Base-by-base conservation (phyloP, 2,888 invertebrate genomes). In the Yponomeuta evonymella region DNA sequence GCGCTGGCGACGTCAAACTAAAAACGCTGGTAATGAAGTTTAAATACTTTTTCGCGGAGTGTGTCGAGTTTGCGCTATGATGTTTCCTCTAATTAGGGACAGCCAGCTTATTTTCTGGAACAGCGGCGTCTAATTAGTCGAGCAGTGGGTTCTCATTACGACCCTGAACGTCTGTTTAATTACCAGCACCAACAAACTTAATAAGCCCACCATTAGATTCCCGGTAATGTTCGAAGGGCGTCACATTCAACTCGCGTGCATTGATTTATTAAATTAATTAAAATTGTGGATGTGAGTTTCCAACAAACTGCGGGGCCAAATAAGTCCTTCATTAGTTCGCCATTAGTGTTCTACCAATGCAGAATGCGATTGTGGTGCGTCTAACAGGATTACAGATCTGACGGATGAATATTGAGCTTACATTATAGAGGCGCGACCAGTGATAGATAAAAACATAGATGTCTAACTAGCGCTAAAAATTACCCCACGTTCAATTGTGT, bases 101-200 rank as follows among this genome's bases (percentile, higher is more conserved):
- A 84, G 69, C 80, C 43, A 82, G 80, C 83, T 79, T 81, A 81
- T 84, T 85, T 83, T 83, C 85, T 84, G 83, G 81, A 84, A 81
- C 82, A 79, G 79, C 80, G 81, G 78, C 77, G 83, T 79, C 84
- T 87, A 87, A 88, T 88, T 86, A 88, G 86, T 79, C 81, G 62
- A 63, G 63, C 67, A 70, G 70, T 51, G 79, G 81, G 76, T 82
- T 84, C 84, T 85, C 82, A 85, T 87, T 87, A 86, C 83, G 76
- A 74, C 75, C 75, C 58, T 43, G 51, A 29, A 48, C 62, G 70
- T 62, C 70, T 65, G 79, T 84, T 81, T 87, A 88, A 88, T 88
- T 88, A 87, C 83, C 81, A 81, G 80, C 80, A 82, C 81, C 79
- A 83, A 82, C 79, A 81, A 83, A 83, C 80, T 81, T 81, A 80